Conservation (phyloP, 2,797 vertebrate genomes). For the Siniperca undulata region DNA sequence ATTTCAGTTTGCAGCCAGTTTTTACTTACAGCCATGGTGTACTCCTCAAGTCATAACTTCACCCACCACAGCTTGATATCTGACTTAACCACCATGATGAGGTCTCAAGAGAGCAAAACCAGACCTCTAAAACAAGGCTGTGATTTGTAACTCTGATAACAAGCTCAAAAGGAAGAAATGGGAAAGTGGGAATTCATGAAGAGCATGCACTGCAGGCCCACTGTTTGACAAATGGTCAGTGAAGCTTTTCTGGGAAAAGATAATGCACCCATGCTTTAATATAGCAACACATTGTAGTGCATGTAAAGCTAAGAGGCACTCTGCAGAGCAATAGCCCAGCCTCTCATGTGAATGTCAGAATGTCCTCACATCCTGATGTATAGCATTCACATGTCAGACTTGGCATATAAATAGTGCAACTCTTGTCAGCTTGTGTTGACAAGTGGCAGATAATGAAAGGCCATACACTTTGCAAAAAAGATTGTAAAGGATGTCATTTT, state of each 20-base stretch:
- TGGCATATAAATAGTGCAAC: slow-evolving; percentile 78
- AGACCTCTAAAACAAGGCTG: slow-evolving; percentile 39
- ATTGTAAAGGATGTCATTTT: slow-evolving; percentile 80
- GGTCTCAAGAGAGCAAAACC: slow-evolving; percentile 51
- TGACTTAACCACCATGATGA: slow-evolving; percentile 54
- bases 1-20: slow-evolving; percentile 59
- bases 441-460: slow-evolving; percentile 72
- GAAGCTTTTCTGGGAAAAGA: slow-evolving; percentile 44
- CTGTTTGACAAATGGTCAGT: slow-evolving; percentile 53
- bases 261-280: slow-evolving; percentile 38
- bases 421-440: slow-evolving; percentile 70
- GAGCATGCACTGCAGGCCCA: neutral
- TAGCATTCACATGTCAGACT: slow-evolving; percentile 77
- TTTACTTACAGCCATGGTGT: slow-evolving; percentile 23
- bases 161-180: slow-evolving; percentile 50
- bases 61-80: slow-evolving; percentile 50
- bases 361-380: slow-evolving; percentile 73
- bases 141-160: slow-evolving; percentile 58
- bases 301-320: slow-evolving; percentile 37
- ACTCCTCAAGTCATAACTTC: slow-evolving; percentile 58
- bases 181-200: slow-evolving; percentile 33
- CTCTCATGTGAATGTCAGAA: slow-evolving; percentile 70
- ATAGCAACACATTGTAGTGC: slow-evolving; percentile 36
- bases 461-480: slow-evolving; percentile 73
- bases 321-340: slow-evolving; percentile 35